Evolutionary conservation across 2,113 vertebrate species (phyloP).

Genomic region (Pithys albifrons): DNA sequence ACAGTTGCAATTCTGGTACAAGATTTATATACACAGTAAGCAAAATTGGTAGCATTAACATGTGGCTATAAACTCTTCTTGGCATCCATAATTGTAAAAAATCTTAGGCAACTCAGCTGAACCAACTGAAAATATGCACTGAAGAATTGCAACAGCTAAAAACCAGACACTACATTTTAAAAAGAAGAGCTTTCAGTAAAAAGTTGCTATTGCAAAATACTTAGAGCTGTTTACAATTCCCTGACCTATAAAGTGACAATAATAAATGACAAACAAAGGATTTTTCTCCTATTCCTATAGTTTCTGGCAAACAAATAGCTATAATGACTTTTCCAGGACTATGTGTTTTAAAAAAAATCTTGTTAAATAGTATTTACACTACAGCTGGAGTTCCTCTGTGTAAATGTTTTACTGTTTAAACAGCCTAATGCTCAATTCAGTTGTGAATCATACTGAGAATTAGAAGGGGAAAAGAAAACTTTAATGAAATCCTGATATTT

Average conservation of each 20-base stretch:
- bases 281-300: conserved; percentile 56
- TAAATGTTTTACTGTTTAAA: conserved; percentile 47
- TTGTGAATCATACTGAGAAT: conserved; percentile 37
- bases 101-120: not conserved
- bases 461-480: not conserved
- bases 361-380: conserved; percentile 47
- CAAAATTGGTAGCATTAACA: conserved; percentile 37
- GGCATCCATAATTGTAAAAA: not conserved
- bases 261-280: conserved; percentile 56
- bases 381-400: conserved; percentile 24
- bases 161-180: not conserved
- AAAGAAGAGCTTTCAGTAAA: not conserved
- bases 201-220: conserved; percentile 45
- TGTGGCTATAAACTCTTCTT: conserved; percentile 17
- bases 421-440: not conserved
- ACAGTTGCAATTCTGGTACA: not conserved
- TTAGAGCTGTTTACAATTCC: conserved; percentile 59
- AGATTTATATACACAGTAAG: conserved; percentile 34
- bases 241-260: conserved; percentile 60
- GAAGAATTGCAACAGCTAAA: not conserved
- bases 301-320: conserved; percentile 52
- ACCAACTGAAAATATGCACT: conserved; percentile 20
- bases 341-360: conserved; percentile 14
- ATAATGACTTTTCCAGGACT: conserved; percentile 61
- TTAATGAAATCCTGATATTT: conserved; percentile 47